These are phyloP conservation scores for Leptodactylus fallax DNA, from an alignment of 2,797 vertebrate genomes.

Conservation along the genomic window DNA sequence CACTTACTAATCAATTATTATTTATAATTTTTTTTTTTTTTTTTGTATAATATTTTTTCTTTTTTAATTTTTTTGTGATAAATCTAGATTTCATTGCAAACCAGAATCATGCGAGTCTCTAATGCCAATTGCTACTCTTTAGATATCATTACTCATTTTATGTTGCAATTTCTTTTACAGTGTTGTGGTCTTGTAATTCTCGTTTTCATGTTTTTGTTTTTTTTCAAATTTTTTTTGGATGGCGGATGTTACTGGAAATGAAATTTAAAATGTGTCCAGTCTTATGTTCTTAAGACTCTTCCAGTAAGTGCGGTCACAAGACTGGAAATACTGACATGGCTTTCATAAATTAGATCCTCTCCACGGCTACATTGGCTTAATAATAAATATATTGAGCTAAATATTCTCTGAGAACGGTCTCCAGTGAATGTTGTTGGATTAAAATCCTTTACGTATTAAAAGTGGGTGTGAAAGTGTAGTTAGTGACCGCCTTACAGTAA, in stretches of 20 bases:
- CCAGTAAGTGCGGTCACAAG: constrained; percentile 30
- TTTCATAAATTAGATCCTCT: neutral
- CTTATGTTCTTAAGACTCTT: neutral
- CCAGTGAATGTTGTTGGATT: neutral
- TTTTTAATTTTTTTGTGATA: neutral
- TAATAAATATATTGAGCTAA: constrained; percentile 15
- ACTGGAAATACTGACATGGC: neutral
- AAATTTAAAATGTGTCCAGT: neutral
- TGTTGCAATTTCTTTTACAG: neutral
- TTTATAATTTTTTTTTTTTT: too few species aligned
- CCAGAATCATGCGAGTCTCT: neutral
- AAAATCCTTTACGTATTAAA: neutral
- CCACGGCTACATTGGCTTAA: neutral
- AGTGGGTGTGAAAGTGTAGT: too few species aligned
- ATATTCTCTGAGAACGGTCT: neutral
- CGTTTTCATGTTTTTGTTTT: neutral
- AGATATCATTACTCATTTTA: neutral
- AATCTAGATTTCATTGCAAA: neutral
- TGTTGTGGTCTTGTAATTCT: neutral
- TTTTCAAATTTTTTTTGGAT: neutral
- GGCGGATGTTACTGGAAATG: neutral
- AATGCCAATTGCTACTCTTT: neutral
- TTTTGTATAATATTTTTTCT: neutral
- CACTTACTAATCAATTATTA: too few species aligned
- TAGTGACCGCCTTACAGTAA: neutral